Evolutionary conservation across 1,140 invertebrate genomes (phyloP).

Genomic region (Aphelinus atriplicis): DNA sequence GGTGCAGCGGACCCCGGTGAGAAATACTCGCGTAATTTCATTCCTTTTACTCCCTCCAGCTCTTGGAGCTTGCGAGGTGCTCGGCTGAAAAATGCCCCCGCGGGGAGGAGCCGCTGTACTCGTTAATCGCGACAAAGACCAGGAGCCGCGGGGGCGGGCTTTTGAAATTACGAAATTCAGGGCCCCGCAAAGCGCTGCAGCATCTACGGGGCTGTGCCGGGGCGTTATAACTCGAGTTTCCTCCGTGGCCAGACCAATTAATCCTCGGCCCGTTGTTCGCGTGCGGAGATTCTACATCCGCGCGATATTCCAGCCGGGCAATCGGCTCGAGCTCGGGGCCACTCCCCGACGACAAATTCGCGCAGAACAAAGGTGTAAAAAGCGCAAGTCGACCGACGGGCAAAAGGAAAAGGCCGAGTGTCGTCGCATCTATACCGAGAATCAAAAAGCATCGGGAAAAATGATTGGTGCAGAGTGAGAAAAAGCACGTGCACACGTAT

Average conservation of each 20-base stretch:
- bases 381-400: too few species aligned
- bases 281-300: too few species aligned
- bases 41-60: too few species aligned
- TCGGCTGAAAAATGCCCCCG: slow-evolving; percentile 1
- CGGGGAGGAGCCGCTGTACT: neutral
- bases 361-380: too few species aligned
- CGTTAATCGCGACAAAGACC: slow-evolving; percentile 25
- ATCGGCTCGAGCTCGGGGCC: neutral
- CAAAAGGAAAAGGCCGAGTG: too few species aligned
- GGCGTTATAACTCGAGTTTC: slow-evolving; percentile 31
- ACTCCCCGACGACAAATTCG: too few species aligned
- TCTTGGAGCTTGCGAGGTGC: too few species aligned
- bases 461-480: neutral
- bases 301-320: neutral
- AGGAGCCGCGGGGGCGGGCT: slow-evolving; percentile 18
- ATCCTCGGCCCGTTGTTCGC: neutral
- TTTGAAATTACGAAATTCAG: slow-evolving; percentile 35
- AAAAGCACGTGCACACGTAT: neutral
- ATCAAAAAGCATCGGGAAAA: neutral
- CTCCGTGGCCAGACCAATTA: slow-evolving; percentile 31
- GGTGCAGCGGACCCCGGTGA: too few species aligned
- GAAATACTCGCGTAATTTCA: too few species aligned
- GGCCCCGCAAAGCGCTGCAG: neutral
- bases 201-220: too few species aligned
- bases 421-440: too few species aligned